A percentile compares a stretch with the other conserved stretches of the same genome.
Conservation (phyloP, 2,797 vertebrate genomes). For the Halcyon badia region DNA sequence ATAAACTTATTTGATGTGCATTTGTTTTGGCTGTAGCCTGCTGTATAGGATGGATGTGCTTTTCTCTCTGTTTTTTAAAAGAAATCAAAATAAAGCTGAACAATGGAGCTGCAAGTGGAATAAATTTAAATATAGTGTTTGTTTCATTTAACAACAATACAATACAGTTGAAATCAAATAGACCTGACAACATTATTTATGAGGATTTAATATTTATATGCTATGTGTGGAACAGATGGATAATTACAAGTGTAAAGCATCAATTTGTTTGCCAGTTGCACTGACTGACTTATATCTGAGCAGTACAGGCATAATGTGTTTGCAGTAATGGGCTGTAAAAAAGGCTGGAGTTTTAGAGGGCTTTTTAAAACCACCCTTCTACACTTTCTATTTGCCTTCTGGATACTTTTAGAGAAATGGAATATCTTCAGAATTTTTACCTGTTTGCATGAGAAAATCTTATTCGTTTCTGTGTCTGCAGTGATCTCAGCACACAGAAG, state of each 20-base stretch:
- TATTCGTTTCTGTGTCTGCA: not conserved
- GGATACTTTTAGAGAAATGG: not conserved
- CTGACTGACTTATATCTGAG: not conserved
- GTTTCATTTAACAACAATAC: conserved; percentile 15
- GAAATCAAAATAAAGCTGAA: conserved; percentile 50
- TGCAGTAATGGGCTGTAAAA: not conserved
- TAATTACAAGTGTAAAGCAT: conserved; percentile 27
- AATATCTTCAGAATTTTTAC: not conserved
- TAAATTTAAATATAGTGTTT: conserved; percentile 8
- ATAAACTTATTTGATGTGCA: conserved; percentile 68
- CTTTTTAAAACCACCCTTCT: not conserved
- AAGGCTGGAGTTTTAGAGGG: not conserved
- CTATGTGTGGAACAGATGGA: conserved; percentile 8
- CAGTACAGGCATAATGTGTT: not conserved
- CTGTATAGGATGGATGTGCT: conserved; percentile 45
- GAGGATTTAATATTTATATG: conserved; percentile 49
- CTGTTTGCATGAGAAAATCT: not conserved
- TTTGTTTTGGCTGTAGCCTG: conserved; percentile 62
- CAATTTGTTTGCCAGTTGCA: not conserved
- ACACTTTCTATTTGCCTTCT: not conserved
- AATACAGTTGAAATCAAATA: conserved; percentile 17
- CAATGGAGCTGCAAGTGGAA: conserved; percentile 20
- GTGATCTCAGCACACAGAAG: fast-evolving
- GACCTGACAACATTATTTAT: conserved; percentile 37
- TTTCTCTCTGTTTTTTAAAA: conserved; percentile 50